phyloP scores from a whole-genome alignment of 2,797 vertebrate species.

The Percopsis omiscomaycus region DNA sequence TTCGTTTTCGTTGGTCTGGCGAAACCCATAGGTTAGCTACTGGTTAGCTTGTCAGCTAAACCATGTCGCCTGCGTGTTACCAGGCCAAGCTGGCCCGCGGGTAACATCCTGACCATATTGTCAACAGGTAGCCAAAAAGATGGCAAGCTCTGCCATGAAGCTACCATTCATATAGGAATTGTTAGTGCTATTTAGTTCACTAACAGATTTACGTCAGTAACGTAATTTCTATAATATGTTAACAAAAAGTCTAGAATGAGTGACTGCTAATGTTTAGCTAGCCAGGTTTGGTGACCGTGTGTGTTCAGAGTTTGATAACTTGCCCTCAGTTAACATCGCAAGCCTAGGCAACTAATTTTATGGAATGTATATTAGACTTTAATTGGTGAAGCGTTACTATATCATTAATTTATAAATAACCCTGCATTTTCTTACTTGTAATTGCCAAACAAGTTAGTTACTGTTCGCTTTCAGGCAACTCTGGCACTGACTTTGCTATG shows the following conservation, averaged over 20 bases:
- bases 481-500: conserved; percentile 27
- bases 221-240: conserved; percentile 8
- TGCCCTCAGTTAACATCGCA: not conserved
- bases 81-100: not conserved
- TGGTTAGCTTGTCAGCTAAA: not conserved
- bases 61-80: conserved; percentile 16
- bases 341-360: too few species aligned
- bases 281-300: too few species aligned
- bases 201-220: conserved; percentile 16
- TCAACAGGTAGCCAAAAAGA: not conserved
- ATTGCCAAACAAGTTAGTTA: conserved; percentile 24
- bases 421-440: not conserved
- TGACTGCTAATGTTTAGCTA: too few species aligned
- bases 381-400: not conserved
- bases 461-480: conserved; percentile 37
- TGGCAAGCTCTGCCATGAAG: conserved; percentile 1
- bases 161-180: not conserved
- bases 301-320: not conserved
- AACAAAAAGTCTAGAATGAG: not conserved
- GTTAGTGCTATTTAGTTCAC: conserved; percentile 14
- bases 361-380: too few species aligned
- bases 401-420: not conserved
- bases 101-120: conserved; percentile 18
- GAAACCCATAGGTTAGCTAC: not conserved
- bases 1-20: not conserved